Evolutionary conservation across 2,797 vertebrate species (phyloP).

Genomic region (Ctenosaura bakeri): DNA sequence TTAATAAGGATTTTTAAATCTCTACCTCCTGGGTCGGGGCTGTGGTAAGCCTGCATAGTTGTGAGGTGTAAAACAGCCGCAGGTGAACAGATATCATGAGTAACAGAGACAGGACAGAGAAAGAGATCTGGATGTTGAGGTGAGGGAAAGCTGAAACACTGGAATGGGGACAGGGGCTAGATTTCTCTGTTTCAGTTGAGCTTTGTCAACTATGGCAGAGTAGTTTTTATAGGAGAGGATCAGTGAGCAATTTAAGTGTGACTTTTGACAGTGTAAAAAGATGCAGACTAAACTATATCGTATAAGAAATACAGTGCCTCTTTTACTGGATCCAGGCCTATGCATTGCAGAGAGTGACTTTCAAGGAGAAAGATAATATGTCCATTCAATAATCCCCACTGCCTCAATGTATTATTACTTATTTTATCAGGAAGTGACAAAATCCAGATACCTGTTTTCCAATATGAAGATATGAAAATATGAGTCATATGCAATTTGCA

Average conservation of each 20-base stretch:
- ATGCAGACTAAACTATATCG: too few relatives aligned
- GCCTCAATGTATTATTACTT: background rate
- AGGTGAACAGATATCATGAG: background rate
- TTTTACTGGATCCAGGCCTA: background rate
- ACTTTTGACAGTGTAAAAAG: too few relatives aligned
- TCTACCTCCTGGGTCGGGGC: background rate
- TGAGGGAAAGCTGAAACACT: background rate
- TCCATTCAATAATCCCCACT: background rate
- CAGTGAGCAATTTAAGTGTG: too few relatives aligned
- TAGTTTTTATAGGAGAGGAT: background rate
- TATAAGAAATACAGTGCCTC: background rate
- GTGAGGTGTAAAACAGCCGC: background rate
- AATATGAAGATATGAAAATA: background rate
- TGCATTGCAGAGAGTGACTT: background rate
- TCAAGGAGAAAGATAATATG: background rate
- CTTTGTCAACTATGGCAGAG: background rate
- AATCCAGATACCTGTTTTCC: background rate
- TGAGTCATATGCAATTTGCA: background rate
- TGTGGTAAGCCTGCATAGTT: background rate
- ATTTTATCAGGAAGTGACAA: background rate
- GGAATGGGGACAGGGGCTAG: too few relatives aligned
- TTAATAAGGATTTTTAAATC: too few relatives aligned
- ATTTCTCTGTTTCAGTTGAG: background rate
- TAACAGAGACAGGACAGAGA: background rate
- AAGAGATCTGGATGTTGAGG: background rate